Percentiles rank a stretch among this genome's conserved stretches.
Conservation (phyloP, 2,113 vertebrate genomes). For the Notothenia rossii region DNA sequence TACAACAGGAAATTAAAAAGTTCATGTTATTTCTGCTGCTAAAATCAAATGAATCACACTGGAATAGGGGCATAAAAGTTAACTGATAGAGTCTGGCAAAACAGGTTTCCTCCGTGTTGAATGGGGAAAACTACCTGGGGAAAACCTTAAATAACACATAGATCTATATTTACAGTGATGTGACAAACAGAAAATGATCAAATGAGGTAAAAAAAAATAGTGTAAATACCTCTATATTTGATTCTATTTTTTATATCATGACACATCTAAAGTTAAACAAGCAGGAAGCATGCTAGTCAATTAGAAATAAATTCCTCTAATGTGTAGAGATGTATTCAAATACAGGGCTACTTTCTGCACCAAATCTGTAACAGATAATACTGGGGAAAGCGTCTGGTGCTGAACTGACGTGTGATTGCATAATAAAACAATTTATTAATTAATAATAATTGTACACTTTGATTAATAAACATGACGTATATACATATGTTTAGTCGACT, state of each 20-base stretch:
- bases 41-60: not conserved
- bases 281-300: not conserved
- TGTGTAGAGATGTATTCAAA: too few species aligned
- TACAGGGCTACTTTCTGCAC: not conserved
- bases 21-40: not conserved
- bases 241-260: not conserved
- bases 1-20: constrained; percentile 59
- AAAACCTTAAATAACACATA: not conserved
- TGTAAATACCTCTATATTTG: not conserved
- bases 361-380: not conserved
- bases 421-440: not conserved
- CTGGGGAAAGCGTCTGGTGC: constrained; percentile 27
- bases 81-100: not conserved
- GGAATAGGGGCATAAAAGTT: not conserved
- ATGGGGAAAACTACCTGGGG: not conserved
- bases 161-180: not conserved
- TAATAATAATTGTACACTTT: not conserved
- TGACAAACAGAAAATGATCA: not conserved
- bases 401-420: not conserved
- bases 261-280: not conserved
- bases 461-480: too few species aligned
- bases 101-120: not conserved
- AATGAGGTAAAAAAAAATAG: not conserved
- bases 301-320: not conserved
- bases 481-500: too few species aligned